phyloP scores from a whole-genome alignment of 2,113 vertebrate species.

The Ellobius talpinus region DNA sequence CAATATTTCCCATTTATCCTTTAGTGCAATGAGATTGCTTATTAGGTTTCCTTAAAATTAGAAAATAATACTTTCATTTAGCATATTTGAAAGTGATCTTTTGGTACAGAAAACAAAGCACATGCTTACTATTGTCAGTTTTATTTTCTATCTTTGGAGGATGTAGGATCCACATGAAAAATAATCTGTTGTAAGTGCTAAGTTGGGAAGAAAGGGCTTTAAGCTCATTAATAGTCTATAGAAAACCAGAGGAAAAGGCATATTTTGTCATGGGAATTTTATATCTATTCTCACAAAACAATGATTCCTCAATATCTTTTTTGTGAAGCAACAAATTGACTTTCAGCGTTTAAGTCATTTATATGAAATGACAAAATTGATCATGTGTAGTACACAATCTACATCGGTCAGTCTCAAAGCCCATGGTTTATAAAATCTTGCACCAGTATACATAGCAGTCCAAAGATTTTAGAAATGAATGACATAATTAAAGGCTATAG shows the following conservation, averaged over 20 bases:
- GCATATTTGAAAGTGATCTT: background rate
- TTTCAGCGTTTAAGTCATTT: background rate
- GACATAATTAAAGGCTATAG: background rate
- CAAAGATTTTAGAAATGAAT: background rate
- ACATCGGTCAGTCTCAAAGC: background rate
- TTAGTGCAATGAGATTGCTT: background rate
- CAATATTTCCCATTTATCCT: background rate
- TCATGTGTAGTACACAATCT: background rate
- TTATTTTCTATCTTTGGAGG: background rate
- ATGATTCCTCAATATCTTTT: background rate
- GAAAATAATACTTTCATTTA: background rate
- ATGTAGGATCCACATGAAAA: background rate
- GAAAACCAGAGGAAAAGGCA: background rate
- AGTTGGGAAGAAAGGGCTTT: background rate
- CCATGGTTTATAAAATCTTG: background rate
- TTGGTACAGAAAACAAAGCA: background rate
- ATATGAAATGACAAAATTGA: background rate
- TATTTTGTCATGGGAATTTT: background rate
- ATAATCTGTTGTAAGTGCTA: background rate
- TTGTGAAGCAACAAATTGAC: slow-evolving; percentile 14
- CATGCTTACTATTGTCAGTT: background rate
- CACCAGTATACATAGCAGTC: background rate
- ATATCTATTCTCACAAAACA: slow-evolving; percentile 29
- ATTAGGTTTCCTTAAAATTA: slow-evolving; percentile 20
- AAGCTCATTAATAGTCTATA: background rate